These are phyloP conservation scores for Pagetopsis macropterus DNA, from an alignment of 2,797 vertebrate genomes.

Conservation along the genomic window DNA sequence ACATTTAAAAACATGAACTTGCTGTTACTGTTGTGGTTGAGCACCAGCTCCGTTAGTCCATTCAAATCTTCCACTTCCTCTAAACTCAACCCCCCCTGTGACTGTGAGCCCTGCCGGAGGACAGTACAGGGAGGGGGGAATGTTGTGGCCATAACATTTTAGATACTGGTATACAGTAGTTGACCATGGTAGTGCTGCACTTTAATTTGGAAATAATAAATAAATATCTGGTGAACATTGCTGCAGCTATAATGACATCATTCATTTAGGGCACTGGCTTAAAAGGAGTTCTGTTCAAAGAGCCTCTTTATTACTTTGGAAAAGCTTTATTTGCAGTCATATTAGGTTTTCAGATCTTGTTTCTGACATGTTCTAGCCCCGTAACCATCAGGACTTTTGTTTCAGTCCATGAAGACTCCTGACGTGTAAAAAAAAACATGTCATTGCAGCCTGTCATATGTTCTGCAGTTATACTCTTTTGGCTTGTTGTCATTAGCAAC, in stretches of 20 bases:
- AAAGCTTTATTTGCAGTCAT: background rate
- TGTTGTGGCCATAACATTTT: conserved; percentile 36
- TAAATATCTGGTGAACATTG: conserved; percentile 10
- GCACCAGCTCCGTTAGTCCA: background rate
- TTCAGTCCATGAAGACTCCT: conserved; percentile 3
- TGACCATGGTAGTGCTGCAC: conserved; percentile 5
- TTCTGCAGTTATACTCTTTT: conserved; percentile 33
- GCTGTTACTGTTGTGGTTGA: conserved; percentile 18
- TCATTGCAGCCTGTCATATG: conserved; percentile 5
- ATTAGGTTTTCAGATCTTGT: background rate
- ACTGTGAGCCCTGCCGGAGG: conserved; percentile 5
- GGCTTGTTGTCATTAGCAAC: conserved; percentile 68
- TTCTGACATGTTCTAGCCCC: background rate
- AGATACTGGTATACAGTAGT: conserved; percentile 17
- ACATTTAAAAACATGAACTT: conserved; percentile 2
- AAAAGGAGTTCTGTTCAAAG: background rate
- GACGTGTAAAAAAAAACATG: background rate
- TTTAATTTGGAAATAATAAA: conserved; percentile 15
- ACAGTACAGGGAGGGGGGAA: conserved; percentile 23
- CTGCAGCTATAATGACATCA: background rate
- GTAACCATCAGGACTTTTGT: no score
- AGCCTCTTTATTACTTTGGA: no score
- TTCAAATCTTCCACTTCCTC: conserved; percentile 41
- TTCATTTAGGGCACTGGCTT: background rate
- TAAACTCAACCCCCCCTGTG: conserved; percentile 16